Conservation (phyloP, 2,797 vertebrate species). For the Catamblyrhynchus diadema region DNA sequence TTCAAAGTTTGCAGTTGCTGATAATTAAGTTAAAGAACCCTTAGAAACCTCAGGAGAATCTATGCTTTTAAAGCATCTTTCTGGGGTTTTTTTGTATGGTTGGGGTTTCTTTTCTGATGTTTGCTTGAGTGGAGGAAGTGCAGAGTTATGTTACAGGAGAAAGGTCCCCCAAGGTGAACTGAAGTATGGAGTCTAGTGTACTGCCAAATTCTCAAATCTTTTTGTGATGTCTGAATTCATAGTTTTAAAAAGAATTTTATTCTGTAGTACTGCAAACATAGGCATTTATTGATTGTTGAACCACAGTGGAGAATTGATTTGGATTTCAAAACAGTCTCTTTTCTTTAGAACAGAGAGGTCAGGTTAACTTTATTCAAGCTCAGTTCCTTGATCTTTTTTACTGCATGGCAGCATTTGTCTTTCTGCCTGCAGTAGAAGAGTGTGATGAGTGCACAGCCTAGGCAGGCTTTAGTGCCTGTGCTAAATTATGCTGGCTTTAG, state of each 20-base stretch:
- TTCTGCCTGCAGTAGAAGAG: not conserved
- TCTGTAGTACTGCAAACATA: not conserved
- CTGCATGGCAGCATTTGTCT: fast-evolving
- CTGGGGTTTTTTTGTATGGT: not conserved
- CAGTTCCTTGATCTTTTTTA: not conserved
- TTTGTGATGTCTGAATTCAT: not conserved
- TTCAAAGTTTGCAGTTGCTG: not conserved
- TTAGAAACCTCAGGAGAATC: not conserved
- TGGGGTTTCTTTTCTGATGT: not conserved
- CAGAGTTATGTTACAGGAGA: not conserved
- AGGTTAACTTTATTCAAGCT: not conserved
- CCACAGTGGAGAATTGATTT: not conserved
- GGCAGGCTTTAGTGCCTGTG: not conserved
- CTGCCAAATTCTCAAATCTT: not conserved
- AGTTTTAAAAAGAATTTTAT: not conserved
- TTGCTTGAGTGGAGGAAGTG: not conserved
- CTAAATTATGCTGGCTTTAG: not conserved
- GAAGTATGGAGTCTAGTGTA: not conserved
- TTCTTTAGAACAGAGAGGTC: not conserved
- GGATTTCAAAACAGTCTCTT: not conserved
- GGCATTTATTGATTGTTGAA: not conserved
- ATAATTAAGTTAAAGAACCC: not conserved
- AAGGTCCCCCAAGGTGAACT: not conserved
- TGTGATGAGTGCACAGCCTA: not conserved
- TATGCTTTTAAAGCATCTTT: not conserved